Base-by-base conservation (phyloP, 1,140 invertebrate genomes). In the Drosophila sp. region DNA sequence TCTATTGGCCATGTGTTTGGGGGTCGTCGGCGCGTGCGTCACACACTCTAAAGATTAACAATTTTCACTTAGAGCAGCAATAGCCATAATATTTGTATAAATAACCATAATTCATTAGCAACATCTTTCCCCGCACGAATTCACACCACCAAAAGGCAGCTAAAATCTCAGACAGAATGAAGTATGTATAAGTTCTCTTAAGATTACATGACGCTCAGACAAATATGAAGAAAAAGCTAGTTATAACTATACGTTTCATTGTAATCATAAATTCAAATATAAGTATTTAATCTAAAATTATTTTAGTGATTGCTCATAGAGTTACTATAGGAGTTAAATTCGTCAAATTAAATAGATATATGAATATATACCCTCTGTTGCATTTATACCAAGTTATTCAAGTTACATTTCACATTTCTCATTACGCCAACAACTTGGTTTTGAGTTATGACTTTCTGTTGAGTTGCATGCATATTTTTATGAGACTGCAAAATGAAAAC, bases 371-470 rank as follows among this genome's bases (percentile, higher is more conserved):
- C n/a, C n/a, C n/a, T n/a, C n/a, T n/a, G n/a, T n/a, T n/a, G n/a
- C n/a, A n/a, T n/a, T n/a, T n/a, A n/a, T n/a, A n/a, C n/a, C n/a
- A n/a, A n/a, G n/a, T n/a, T n/a, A n/a, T n/a, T n/a, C n/a, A n/a
- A n/a, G n/a, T n/a, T n/a, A n/a, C n/a, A n/a, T n/a, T n/a, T 36
- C 18, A 9, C 57, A 59, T 36, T 61, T 40, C 32, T 7, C 46
- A 63, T 63, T 63, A 63, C 59, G 59, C 34, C 59, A 63, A 40
- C 14, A 40, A 45, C 40, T 46, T 54, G 38, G 34, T 32, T 57
- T 58, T 59, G 76, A 82, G 71, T 82, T 83, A 78, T 82, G 79
- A 58, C 70, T 21, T 21, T 21, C 61, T 59, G 61, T 11, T 56
- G 8, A 56, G 16, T 64, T 27, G 21, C 21, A n/a, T 81, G 79